These are phyloP conservation scores for Athalia rosae DNA, from an alignment of 2,888 invertebrate genomes.

Conservation along the genomic window DNA sequence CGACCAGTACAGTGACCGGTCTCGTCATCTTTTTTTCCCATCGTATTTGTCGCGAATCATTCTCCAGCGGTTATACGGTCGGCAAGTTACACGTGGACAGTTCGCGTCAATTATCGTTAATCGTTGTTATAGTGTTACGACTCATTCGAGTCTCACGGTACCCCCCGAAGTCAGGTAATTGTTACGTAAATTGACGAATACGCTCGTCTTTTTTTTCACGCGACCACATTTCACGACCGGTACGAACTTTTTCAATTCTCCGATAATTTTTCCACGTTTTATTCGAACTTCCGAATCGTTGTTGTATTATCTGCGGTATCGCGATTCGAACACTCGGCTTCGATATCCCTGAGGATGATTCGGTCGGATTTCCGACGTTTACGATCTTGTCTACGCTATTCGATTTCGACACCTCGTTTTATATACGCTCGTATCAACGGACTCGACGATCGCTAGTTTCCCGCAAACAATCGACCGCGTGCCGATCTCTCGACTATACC, in stretches of 20 bases:
- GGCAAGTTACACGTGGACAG: not conserved
- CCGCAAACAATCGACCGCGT: not conserved
- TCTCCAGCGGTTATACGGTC: not conserved
- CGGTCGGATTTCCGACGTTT: constrained; percentile 35
- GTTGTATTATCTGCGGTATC: no score
- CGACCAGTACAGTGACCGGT: no score
- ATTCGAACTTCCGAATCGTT: no score
- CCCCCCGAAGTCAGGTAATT: constrained; percentile 13
- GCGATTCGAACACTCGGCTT: no score
- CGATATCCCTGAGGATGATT: constrained; percentile 30
- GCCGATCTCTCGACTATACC: no score
- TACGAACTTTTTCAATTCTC: no score
- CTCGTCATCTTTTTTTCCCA: not conserved
- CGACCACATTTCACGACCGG: not conserved
- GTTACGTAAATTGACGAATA: constrained; percentile 25
- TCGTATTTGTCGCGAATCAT: not conserved
- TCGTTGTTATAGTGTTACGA: constrained; percentile 18
- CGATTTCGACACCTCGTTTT: constrained; percentile 30
- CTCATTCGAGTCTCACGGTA: not conserved
- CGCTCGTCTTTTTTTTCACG: not conserved
- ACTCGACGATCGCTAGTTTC: no score
- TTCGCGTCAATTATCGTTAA: constrained; percentile 41
- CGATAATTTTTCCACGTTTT: no score
- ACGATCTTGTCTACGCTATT: constrained; percentile 38
- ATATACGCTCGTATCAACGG: no score